phyloP scores from a whole-genome alignment of 2,888 invertebrate genomes.

The Crematogaster levior region DNA sequence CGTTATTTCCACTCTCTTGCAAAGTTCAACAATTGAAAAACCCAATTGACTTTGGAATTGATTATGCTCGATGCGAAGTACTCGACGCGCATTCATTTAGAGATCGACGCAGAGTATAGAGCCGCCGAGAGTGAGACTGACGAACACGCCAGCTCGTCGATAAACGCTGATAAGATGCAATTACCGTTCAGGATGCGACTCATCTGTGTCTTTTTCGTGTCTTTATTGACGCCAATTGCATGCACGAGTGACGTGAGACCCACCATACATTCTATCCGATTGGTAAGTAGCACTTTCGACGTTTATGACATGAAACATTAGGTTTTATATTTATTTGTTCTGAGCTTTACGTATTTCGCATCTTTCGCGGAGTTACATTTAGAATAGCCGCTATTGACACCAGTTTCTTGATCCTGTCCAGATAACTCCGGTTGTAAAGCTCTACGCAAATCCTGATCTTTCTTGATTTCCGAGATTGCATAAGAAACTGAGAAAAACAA shows the following conservation, averaged over 20 bases:
- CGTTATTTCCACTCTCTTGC: not conserved
- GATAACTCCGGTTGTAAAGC: constrained; percentile 13
- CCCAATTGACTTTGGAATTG: constrained; percentile 36
- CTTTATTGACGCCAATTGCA: constrained; percentile 8
- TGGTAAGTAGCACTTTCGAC: constrained; percentile 58
- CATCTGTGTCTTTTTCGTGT: constrained; percentile 1
- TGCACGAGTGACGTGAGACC: not conserved
- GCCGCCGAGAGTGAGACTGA: not conserved
- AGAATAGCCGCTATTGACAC: not conserved
- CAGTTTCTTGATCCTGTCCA: constrained; percentile 16
- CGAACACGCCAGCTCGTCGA: not conserved
- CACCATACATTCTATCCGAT: constrained; percentile 46
- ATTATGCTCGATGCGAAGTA: not conserved
- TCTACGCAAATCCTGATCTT: not conserved
- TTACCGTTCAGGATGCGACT: constrained; percentile 16
- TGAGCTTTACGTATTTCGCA: not conserved
- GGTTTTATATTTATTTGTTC: constrained; percentile 21
- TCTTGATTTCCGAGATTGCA: not conserved
- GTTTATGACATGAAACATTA: not conserved
- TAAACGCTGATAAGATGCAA: not conserved
- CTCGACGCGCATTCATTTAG: not conserved
- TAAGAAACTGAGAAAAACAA: not conserved
- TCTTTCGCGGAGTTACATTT: constrained; percentile 17
- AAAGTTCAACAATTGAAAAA: not conserved
- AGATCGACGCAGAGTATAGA: not conserved